Conservation (phyloP, 2,113 vertebrate species). For the Sorex araneus region DNA sequence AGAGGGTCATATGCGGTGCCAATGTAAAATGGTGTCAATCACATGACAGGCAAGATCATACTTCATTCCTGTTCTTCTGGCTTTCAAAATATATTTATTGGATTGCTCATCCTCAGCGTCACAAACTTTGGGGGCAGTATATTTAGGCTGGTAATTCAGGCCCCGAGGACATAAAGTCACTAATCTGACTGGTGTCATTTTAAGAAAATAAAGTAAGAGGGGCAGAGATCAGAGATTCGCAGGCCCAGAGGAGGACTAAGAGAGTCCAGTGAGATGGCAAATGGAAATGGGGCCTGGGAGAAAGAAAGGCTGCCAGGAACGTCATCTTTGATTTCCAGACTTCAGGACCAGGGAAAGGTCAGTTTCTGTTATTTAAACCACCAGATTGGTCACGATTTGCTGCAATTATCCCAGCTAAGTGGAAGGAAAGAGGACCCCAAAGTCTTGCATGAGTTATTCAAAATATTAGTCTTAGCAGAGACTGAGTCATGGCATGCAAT, state of each 20-base stretch:
- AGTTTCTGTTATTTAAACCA: neutral
- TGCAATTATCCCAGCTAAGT: neutral
- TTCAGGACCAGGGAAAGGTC: too few relatives aligned
- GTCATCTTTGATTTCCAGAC: too few relatives aligned
- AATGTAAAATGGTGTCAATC: too few relatives aligned
- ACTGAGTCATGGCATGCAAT: neutral
- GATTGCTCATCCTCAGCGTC: neutral
- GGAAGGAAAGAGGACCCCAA: neutral
- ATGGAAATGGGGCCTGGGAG: too few relatives aligned
- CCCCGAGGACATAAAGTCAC: neutral
- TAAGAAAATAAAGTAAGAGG: neutral
- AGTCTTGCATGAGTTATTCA: neutral
- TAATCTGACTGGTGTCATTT: neutral
- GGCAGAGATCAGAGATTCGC: neutral
- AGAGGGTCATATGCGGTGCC: too few relatives aligned
- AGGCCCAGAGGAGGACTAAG: neutral
- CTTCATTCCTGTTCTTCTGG: neutral
- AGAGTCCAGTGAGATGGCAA: too few relatives aligned
- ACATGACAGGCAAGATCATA: neutral
- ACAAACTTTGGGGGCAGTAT: rapidly evolving
- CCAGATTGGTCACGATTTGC: too few relatives aligned
- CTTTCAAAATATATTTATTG: neutral
- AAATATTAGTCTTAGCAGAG: neutral
- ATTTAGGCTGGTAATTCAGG: neutral
- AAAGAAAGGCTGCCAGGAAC: too few relatives aligned